Conservation (phyloP, 2,797 vertebrate species). For the Catostomus latipinnis region DNA sequence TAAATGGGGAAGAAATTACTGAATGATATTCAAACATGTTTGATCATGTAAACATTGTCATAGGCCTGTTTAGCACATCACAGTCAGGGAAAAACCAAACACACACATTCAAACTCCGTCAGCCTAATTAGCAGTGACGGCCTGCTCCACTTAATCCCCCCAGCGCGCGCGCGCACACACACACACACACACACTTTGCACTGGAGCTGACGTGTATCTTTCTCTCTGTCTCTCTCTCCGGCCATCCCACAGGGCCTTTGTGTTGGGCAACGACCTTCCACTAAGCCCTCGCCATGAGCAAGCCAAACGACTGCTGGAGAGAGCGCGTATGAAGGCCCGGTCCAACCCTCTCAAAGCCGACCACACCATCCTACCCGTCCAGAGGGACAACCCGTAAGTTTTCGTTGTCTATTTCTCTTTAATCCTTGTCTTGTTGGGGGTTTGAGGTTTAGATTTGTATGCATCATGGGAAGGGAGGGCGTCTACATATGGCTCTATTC, state of each 20-base stretch:
- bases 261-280: conserved; percentile 67
- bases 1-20: too few relatives aligned
- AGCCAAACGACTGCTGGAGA: conserved; percentile 81
- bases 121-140: conserved; percentile 82
- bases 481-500: not conserved
- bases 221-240: conserved; percentile 55
- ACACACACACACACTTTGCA: conserved; percentile 51
- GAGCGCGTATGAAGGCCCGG: conserved; percentile 87
- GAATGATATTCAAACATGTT: conserved; percentile 21
- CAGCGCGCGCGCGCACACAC: not conserved
- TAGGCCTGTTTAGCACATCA: conserved; percentile 43
- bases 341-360: conserved; percentile 87
- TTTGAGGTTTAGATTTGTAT: conserved; percentile 15
- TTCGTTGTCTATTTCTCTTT: not conserved
- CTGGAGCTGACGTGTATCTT: conserved; percentile 66
- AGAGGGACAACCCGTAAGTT: conserved; percentile 72
- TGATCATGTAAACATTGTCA: conserved; percentile 32
- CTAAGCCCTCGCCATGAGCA: conserved; percentile 82
- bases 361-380: conserved; percentile 83
- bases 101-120: conserved; percentile 61
- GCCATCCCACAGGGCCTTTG: conserved; percentile 72
- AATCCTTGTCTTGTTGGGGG: not conserved
- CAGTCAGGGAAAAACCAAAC: conserved; percentile 37
- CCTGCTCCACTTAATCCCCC: conserved; percentile 81
- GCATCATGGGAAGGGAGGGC: conserved; percentile 5